Evolutionary conservation across 2,797 vertebrate species (phyloP), one percentile per base, ranked within the genome.

Genomic region (Nannoperca obscura): DNA sequence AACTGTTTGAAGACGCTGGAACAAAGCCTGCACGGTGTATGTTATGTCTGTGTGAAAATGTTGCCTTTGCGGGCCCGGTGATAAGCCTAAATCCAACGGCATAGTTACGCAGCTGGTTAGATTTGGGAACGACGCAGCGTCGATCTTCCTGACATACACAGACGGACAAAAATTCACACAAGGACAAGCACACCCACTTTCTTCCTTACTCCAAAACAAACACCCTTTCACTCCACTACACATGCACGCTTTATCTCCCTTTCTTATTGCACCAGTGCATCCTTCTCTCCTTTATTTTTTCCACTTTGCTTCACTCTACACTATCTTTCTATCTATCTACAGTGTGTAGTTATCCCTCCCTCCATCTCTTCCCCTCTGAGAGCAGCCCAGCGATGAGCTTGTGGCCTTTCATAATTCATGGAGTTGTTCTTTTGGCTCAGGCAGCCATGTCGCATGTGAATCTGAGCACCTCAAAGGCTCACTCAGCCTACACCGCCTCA

Each of bases 341-440:
- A 74, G 34, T 55, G 53, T 73, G 83, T 64, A 80, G 81, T 78
- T 90, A 82, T 85, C 78, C 64, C 83, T 64, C 54, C 17, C 71
- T 66, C 72, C 74, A 80, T 83, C 81, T 61, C 85, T 52, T 74
- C 72, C 70, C 66, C 73, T 81, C 74, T 75, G 63, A 24, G 71
- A 79, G 82, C 80, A 36, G 72, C 82, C 71, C 83, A 50, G 87
- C 71, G 61, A 85, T 74, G 80, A 82, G 78, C 86, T 88, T 70
- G 74, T 86, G 87, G 77, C 79, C 83, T 86, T 93, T 90, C 90
- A 94, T 94, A 93, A 94, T 94, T 94, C 91, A 94, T 93, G 86
- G 82, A 88, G 89, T 92, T 92, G 89, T 94, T 93, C 92, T 92
- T 85, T 80, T 71, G 90, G 89, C 88, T 87, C 81, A 88, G 89